Conservation (phyloP, 2,797 vertebrate genomes). For the Acanthurus leucopareius region DNA sequence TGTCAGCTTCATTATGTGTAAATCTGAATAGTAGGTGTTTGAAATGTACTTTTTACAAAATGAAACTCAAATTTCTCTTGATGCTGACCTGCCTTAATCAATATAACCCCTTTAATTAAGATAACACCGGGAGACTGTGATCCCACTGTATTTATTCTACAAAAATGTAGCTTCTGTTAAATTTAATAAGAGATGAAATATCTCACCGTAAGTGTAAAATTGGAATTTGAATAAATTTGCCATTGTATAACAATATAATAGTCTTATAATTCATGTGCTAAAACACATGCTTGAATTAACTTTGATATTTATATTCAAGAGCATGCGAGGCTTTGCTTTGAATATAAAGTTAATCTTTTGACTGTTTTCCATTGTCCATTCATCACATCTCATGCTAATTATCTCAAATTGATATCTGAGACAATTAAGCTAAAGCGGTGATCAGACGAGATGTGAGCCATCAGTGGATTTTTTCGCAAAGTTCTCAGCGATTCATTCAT, state of each 20-base stretch:
- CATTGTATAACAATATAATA: conserved; percentile 54
- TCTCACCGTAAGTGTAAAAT: conserved; percentile 19
- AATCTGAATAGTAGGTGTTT: conserved; percentile 18
- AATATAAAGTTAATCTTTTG: conserved; percentile 79
- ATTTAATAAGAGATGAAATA: conserved; percentile 46
- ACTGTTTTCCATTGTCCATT: conserved; percentile 55
- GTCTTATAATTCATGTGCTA: conserved; percentile 77
- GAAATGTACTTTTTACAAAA: conserved; percentile 13
- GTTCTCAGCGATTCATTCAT: conserved; percentile 88
- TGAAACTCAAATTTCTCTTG: conserved; percentile 29
- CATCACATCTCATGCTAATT: conserved; percentile 77
- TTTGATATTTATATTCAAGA: conserved; percentile 78
- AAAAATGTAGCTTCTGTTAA: conserved; percentile 21
- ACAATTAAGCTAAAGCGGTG: conserved; percentile 80
- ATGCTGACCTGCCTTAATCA: conserved; percentile 35
- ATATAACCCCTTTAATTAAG: conserved; percentile 24
- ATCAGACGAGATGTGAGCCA: conserved; percentile 81
- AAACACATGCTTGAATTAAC: conserved; percentile 78
- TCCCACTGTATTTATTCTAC: conserved; percentile 25
- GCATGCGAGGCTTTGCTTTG: conserved; percentile 67
- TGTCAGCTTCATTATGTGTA: conserved; percentile 35
- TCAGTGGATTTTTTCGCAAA: conserved; percentile 82
- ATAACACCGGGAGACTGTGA: conserved; percentile 28
- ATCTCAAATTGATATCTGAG: conserved; percentile 85
- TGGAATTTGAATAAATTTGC: conserved; percentile 18